Evolutionary conservation across 2,888 invertebrate species (phyloP), one percentile per base, ranked within the genome.

Genomic region (Drosophila testacea): DNA sequence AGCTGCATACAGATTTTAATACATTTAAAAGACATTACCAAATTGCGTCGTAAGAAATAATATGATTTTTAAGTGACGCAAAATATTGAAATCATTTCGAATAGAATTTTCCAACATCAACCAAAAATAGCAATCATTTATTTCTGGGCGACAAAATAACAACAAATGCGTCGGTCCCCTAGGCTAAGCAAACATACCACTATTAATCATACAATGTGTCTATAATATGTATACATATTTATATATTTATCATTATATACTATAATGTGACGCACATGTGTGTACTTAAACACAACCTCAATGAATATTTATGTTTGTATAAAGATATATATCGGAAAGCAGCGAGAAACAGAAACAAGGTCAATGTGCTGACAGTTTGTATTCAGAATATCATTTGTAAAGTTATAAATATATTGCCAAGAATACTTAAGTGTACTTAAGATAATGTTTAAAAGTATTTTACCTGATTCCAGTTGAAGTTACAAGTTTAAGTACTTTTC

Each of bases 141-240:
- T 50, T 56, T 46, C 30, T 56, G 34, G 57, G 50, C 13, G 46
- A 60, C 68, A 63, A 60, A 44, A 47, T 60, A 56, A 51, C 42
- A 60, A 59, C 56, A 68, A 63, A 61, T 73, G 46, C 13, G 54
- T 41, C 51, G 57, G 46, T 34, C 44, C n/a, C 52, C 22, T 9
- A 42, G 22, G 39, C 56, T 2, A 42, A 34, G 27, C 64, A 50
- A 54, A 62, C 44, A 62, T 11, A 48, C 47, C 48, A 74, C 47
- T 46, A 74, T 79, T 68, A 69, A 73, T 74, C 75, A 79, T 60
- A 36, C 48, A 16, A 56, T 41, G 6, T 78, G 67, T 73, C 79
- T 68, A 63, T 73, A 72, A 51, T 34, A 39, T 39, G 27, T 39
- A 62, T 56, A 51, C 13, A 34, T 28, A 32, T 38, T 5, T 4